A percentile compares a stretch with the other conserved stretches of the same genome.
Conservation (phyloP, 1,140 invertebrate species). For the Leguminivora glycinivorella region DNA sequence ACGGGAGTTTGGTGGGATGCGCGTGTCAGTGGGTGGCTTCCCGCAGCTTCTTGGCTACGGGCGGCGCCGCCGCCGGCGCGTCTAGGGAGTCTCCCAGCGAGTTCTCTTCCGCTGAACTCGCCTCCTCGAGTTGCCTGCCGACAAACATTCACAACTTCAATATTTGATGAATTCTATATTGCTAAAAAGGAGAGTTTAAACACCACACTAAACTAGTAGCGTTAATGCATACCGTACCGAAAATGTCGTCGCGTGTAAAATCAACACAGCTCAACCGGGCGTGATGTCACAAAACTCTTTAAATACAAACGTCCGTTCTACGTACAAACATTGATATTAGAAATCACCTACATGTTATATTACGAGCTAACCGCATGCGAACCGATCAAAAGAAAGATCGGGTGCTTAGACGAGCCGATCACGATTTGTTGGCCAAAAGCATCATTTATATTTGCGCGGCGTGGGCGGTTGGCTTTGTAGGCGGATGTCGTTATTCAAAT, state of each 20-base stretch:
- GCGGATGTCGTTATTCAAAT: slow-evolving; percentile 20
- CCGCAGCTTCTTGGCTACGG: slow-evolving; percentile 69
- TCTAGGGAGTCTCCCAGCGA: slow-evolving; percentile 67
- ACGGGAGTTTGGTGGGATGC: slow-evolving; percentile 61
- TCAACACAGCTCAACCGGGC: too few relatives aligned
- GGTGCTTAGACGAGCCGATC: slow-evolving; percentile 13
- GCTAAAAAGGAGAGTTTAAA: too few relatives aligned
- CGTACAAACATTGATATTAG: neutral
- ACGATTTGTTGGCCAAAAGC: slow-evolving; percentile 11
- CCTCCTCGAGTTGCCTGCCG: slow-evolving; percentile 72
- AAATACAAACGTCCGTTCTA: neutral
- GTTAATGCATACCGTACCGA: too few relatives aligned
- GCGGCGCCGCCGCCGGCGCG: slow-evolving; percentile 47
- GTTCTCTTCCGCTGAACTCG: slow-evolving; percentile 76
- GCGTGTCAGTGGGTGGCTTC: slow-evolving; percentile 75
- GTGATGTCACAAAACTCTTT: neutral
- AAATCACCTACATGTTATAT: neutral
- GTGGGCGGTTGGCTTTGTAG: slow-evolving; percentile 25
- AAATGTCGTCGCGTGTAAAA: too few relatives aligned
- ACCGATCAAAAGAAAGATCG: neutral
- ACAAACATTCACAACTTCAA: neutral
- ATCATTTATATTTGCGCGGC: slow-evolving; percentile 15
- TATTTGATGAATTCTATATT: too few relatives aligned
- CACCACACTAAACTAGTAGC: too few relatives aligned
- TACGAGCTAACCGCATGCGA: neutral